These are phyloP conservation scores for Leptothorax acervorum DNA, from an alignment of 2,888 invertebrate genomes.

Conservation along the genomic window DNA sequence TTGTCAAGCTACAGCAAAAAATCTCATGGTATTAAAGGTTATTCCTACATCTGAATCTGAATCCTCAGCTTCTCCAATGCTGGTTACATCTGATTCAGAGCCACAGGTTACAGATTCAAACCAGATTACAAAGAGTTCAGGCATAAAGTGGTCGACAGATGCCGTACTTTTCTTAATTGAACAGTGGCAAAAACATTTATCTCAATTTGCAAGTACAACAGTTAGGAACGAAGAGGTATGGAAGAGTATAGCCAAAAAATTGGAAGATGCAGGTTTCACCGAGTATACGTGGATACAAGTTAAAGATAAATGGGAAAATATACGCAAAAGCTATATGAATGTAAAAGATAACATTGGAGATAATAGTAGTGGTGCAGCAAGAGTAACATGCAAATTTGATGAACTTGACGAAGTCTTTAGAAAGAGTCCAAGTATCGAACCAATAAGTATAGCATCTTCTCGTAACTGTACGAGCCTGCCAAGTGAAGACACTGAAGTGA, in stretches of 20 bases:
- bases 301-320: conserved; percentile 5
- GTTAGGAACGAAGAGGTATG: conserved; percentile 53
- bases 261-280: neutral
- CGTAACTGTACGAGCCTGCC: neutral
- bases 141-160: neutral
- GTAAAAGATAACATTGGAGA: conserved; percentile 4
- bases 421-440: neutral
- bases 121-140: neutral
- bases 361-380: conserved; percentile 3
- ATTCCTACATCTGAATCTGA: neutral
- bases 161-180: neutral
- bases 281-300: conserved; percentile 6
- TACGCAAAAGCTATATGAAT: conserved; percentile 21
- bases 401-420: conserved; percentile 17
- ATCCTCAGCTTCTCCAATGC: neutral
- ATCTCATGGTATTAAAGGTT: neutral
- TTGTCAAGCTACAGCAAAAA: neutral
- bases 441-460: neutral
- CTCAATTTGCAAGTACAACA: neutral
- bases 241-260: neutral
- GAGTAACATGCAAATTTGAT: neutral
- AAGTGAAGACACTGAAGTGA: neutral
- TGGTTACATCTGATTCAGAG: neutral
- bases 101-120: neutral
- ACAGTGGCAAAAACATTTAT: neutral